These are phyloP conservation scores for Chlorocebus sabaeus DNA, from an alignment of 2,113 vertebrate species.

Conservation along the genomic window DNA sequence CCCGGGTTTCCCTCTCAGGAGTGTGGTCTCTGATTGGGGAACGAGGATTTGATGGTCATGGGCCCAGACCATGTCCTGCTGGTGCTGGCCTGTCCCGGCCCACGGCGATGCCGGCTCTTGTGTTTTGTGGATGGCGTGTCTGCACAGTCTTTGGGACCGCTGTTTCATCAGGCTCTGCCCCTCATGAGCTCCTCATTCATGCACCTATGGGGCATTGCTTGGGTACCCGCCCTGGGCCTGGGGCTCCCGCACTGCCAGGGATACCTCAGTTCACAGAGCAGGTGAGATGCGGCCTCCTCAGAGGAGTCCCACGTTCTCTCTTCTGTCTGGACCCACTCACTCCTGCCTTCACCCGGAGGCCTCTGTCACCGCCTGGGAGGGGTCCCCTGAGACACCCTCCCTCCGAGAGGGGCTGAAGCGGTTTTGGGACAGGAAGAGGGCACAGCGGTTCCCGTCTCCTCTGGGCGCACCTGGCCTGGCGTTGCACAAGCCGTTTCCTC, in stretches of 20 bases:
- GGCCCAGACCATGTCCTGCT: not conserved
- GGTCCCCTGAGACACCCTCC: fast-evolving
- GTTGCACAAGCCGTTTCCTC: not conserved
- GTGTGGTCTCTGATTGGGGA: fast-evolving
- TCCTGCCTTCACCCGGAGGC: not conserved
- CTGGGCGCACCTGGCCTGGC: not conserved
- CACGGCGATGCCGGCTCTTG: not conserved
- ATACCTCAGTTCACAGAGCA: not conserved
- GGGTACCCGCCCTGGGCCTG: fast-evolving
- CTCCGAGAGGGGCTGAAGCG: fast-evolving
- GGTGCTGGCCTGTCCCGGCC: no score
- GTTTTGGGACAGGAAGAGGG: not conserved
- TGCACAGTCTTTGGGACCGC: fast-evolving
- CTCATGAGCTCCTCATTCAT: fast-evolving
- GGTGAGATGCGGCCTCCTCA: not conserved
- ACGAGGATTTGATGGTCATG: not conserved
- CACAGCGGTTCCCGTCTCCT: not conserved
- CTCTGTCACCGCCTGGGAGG: not conserved
- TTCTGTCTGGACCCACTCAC: not conserved
- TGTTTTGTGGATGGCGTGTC: not conserved
- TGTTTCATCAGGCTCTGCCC: fast-evolving
- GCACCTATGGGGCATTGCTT: fast-evolving
- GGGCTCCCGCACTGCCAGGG: not conserved
- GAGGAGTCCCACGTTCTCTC: not conserved
- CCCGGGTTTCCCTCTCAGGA: fast-evolving